Evolutionary conservation across 2,888 invertebrate species (phyloP), one percentile per base, ranked within the genome.

Genomic region (Morpho achilles): DNA sequence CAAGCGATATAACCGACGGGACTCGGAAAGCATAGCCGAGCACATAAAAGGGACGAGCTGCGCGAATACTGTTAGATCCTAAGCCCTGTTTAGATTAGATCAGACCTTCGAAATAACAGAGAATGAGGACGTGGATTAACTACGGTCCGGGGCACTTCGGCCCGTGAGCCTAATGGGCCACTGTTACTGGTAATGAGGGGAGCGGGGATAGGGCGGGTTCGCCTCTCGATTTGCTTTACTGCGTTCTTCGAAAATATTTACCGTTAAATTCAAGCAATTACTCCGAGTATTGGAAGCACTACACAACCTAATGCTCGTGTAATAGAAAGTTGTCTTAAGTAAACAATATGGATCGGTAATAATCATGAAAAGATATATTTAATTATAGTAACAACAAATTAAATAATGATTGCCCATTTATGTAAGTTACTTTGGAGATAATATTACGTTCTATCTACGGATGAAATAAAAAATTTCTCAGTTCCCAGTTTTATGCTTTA

Each of bases 41-140:
- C 84, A 87, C 84, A 87, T 87, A 86, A 88, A 87, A 86, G 89
- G 88, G 87, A 87, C 84, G 82, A 85, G 82, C 80, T 82, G 84
- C 82, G 84, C 82, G 82, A 86, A 85, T 86, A 87, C 85, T 86
- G 87, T 85, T 86, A 83, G 83, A 86, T 85, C 82, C 87, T 87
- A 87, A 90, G 87, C 87, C 82, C 84, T 86, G 89, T 89, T 90
- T 88, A 90, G 89, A 90, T 90, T 90, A 89, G 89, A 90, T 89
- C 88, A 89, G 88, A 85, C 87, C 89, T 88, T 87, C 85, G 87
- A 87, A 90, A 90, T 90, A 90, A 90, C 90, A 90, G 88, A 87
- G 88, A 90, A 90, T 88, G 88, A 90, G 89, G 88, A 88, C 87
- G 85, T 87, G 90, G 90, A 89, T 90, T 90, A 89, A 90, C 88